Conservation (phyloP, 2,888 invertebrate genomes). For the Heteromurus nitidus region DNA sequence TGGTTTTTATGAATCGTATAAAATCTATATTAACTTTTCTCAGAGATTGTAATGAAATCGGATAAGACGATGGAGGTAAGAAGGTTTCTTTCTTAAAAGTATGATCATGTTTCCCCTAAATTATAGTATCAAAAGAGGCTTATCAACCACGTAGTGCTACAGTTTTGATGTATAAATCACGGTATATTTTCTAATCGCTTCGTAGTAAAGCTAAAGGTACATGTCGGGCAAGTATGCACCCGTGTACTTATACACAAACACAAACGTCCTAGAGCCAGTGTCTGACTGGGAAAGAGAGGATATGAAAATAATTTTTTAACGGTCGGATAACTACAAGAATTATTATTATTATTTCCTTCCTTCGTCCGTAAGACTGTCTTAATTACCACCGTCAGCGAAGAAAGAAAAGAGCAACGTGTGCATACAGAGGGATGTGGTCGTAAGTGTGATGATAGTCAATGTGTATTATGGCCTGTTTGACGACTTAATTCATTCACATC, state of each 20-base stretch:
- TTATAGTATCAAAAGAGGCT: constrained; percentile 24
- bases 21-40: constrained; percentile 23
- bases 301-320: constrained; percentile 54
- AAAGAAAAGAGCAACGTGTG: neutral
- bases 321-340: constrained; percentile 56
- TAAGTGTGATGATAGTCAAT: neutral
- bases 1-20: constrained; percentile 33
- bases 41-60: neutral
- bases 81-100: constrained; percentile 38
- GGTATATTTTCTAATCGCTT: constrained; percentile 40
- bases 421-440: neutral
- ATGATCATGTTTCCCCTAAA: constrained; percentile 42
- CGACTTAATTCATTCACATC: constrained; percentile 38
- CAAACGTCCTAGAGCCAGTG: no score
- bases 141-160: constrained; percentile 24
- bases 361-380: constrained; percentile 44
- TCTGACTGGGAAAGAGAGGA: constrained; percentile 18
- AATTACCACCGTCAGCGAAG: constrained; percentile 27
- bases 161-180: constrained; percentile 42
- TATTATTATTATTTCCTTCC: constrained; percentile 59
- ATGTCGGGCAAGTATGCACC: no score
- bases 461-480: constrained; percentile 33
- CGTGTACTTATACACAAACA: no score
- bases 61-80: no score
- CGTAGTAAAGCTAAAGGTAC: no score